Conservation (phyloP, 2,888 invertebrate genomes). For the Enchytraeus crypticus region DNA sequence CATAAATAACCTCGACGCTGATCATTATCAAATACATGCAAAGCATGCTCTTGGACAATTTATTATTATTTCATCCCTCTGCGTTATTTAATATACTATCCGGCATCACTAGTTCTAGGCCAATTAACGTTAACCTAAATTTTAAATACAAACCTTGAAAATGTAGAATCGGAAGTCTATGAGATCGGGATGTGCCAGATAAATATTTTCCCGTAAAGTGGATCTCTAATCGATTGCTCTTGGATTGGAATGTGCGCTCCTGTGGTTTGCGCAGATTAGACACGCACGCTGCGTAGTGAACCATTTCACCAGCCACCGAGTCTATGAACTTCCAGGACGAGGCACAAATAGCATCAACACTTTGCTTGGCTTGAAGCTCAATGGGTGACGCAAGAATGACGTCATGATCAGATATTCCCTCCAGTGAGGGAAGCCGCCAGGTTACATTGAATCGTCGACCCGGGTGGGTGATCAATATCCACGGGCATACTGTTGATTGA, state of each 20-base stretch:
- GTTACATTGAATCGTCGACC: conserved; percentile 14
- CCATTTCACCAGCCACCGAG: not conserved
- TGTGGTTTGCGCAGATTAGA: conserved; percentile 11
- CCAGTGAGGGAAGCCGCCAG: conserved; percentile 8
- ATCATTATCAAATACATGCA: too few relatives aligned
- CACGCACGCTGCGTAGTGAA: conserved; percentile 14
- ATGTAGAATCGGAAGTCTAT: too few relatives aligned
- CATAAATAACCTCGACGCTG: too few relatives aligned
- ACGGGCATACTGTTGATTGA: conserved; percentile 5
- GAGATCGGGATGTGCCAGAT: too few relatives aligned
- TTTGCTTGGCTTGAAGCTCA: not conserved
- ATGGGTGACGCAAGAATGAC: not conserved
- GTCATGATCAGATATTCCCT: not conserved
- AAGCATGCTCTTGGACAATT: too few relatives aligned
- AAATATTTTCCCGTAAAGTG: conserved; percentile 9
- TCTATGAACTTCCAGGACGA: conserved; percentile 9
- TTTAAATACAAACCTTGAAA: too few relatives aligned
- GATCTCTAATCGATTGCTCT: conserved; percentile 11
- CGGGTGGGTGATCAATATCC: conserved; percentile 8
- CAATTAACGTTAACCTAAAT: too few relatives aligned
- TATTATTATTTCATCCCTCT: too few relatives aligned
- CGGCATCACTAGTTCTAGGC: too few relatives aligned
- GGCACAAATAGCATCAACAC: not conserved
- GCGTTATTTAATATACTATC: too few relatives aligned
- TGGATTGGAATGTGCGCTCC: conserved; percentile 6